These are phyloP conservation scores for Petrocephalus schoutedeni DNA, from an alignment of 2,797 vertebrate genomes.

Conservation along the genomic window DNA sequence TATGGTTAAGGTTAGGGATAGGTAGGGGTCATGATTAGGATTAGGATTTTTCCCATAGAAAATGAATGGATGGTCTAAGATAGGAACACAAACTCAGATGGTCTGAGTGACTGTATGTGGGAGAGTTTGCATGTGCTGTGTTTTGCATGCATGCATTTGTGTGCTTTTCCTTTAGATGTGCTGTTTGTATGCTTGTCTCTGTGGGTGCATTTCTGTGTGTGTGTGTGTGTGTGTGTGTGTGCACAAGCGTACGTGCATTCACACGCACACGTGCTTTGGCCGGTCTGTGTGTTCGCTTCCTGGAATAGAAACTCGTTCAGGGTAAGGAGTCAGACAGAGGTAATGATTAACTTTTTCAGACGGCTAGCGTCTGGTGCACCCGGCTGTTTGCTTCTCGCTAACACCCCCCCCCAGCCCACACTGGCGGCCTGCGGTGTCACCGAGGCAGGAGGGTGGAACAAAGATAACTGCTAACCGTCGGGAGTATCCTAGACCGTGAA, in stretches of 20 bases:
- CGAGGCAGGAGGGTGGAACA: background rate
- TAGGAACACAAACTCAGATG: too few species aligned
- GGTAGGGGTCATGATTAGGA: too few species aligned
- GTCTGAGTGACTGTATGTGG: background rate
- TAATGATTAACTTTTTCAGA: constrained; percentile 99
- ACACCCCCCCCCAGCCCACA: background rate
- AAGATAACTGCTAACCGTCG: background rate
- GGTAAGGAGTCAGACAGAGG: constrained; percentile 80
- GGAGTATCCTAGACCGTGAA: background rate
- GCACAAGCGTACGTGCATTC: background rate
- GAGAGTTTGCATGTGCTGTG: background rate
- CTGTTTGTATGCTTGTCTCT: background rate
- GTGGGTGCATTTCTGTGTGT: background rate
- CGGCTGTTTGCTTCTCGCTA: constrained; percentile 43
- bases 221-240: background rate
- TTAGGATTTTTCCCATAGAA: too few species aligned
- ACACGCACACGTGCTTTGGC: background rate
- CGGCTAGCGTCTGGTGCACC: constrained; percentile 68
- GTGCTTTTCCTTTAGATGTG: background rate
- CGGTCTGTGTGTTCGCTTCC: constrained; percentile 28
- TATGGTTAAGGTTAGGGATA: too few species aligned
- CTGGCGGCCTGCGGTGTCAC: background rate
- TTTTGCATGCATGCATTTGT: background rate
- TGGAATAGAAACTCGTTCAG: constrained; percentile 63
- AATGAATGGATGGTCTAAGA: too few species aligned